phyloP scores from a whole-genome alignment of 2,113 vertebrate species.

The Zosterops japonicus region DNA sequence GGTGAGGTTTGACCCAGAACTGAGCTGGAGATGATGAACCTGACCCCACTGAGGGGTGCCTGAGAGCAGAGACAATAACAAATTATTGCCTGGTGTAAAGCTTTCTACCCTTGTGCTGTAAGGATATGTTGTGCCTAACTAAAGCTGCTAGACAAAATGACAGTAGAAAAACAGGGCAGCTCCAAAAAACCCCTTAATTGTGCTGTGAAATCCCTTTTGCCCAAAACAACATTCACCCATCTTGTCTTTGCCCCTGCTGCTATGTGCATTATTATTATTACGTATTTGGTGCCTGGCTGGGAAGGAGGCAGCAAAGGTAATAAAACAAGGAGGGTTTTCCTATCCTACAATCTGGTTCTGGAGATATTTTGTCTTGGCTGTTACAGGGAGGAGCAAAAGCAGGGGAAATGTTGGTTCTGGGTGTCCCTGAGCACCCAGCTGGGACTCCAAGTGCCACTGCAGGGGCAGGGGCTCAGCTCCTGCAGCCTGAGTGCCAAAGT shows the following conservation, averaged over 20 bases:
- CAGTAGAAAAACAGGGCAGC: background rate
- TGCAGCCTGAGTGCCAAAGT: background rate
- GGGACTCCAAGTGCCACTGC: background rate
- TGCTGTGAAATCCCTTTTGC: constrained; percentile 37
- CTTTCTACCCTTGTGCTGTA: background rate
- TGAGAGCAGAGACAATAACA: background rate
- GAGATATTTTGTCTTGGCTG: background rate
- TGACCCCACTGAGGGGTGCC: too few species aligned
- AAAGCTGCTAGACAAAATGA: constrained; percentile 27
- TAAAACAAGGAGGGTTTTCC: background rate
- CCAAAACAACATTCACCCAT: background rate
- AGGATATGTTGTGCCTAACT: constrained; percentile 39
- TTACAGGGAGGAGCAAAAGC: background rate
- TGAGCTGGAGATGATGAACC: too few species aligned
- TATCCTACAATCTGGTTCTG: background rate
- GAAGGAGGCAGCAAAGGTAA: background rate
- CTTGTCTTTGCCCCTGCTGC: background rate
- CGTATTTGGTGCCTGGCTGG: background rate
- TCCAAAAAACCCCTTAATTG: constrained; percentile 45
- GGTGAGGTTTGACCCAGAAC: background rate
- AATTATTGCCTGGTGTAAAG: background rate
- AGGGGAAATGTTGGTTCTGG: background rate
- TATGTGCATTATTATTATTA: background rate
- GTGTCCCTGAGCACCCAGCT: background rate
- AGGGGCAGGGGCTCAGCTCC: background rate